Evolutionary conservation across 2,888 invertebrate species (phyloP).

Genomic region (Phortica magna): DNA sequence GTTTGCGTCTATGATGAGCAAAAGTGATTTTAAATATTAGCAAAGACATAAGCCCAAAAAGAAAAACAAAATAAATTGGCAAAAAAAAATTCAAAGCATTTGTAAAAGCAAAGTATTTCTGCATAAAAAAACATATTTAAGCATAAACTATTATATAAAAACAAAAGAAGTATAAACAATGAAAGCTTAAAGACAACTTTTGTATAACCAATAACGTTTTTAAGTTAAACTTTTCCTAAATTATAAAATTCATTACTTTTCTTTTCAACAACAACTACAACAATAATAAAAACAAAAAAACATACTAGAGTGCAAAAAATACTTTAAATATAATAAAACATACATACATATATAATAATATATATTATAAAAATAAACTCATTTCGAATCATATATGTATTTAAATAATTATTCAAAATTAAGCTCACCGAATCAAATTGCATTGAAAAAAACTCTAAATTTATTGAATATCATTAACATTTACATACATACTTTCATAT

Average conservation of each 20-base stretch:
- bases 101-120: neutral
- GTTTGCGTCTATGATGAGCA: neutral
- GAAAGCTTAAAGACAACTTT: conserved; percentile 13
- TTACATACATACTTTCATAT: conserved; percentile 45
- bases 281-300: neutral
- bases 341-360: neutral
- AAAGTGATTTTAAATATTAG: conserved; percentile 28
- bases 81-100: neutral
- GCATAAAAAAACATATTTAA: neutral
- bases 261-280: neutral
- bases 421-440: conserved; percentile 61
- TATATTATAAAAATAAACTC: conserved; percentile 7
- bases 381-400: neutral
- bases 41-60: neutral
- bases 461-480: conserved; percentile 30
- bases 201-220: neutral
- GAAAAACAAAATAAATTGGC: neutral
- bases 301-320: conserved; percentile 24
- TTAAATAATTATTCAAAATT: conserved; percentile 49
- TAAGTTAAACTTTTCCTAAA: neutral
- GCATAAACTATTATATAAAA: neutral
- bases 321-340: neutral
- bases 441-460: conserved; percentile 43
- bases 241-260: neutral
- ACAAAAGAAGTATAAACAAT: neutral